phyloP scores from a whole-genome alignment of 2,888 invertebrate species.

The Cheilosia scutellata region DNA sequence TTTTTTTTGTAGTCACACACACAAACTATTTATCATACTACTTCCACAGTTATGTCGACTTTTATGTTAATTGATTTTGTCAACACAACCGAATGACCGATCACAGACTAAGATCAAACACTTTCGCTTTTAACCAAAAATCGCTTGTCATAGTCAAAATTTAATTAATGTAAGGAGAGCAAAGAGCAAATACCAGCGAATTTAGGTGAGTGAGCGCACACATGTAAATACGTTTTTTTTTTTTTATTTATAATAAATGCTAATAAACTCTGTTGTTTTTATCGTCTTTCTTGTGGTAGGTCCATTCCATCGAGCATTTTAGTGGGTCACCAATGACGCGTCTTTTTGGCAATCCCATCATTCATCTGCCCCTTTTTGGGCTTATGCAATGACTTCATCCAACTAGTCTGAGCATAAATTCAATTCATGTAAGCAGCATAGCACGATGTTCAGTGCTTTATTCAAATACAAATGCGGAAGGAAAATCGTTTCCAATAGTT shows the following conservation, averaged over 20 bases:
- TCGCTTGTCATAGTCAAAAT: neutral
- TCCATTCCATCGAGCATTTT: constrained; percentile 5
- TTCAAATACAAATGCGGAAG: constrained; percentile 46
- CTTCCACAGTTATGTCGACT: constrained; percentile 28
- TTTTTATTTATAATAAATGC: constrained; percentile 36
- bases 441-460: constrained; percentile 1
- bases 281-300: constrained; percentile 11
- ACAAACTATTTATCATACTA: constrained; percentile 7
- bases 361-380: neutral
- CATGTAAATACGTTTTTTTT: neutral
- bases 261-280: constrained; percentile 31
- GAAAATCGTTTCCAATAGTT: constrained; percentile 18
- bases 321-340: constrained; percentile 52
- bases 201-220: neutral
- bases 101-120: constrained; percentile 1
- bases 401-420: constrained; percentile 45
- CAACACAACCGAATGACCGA: constrained; percentile 29
- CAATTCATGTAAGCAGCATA: constrained; percentile 1
- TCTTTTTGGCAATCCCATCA: constrained; percentile 32
- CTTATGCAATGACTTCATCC: constrained; percentile 22
- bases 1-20: constrained; percentile 11
- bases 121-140: constrained; percentile 54
- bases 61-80: constrained; percentile 44
- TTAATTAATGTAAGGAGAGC: constrained; percentile 61
- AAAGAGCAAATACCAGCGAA: constrained; percentile 29